Percentiles rank a stretch among this genome's conserved stretches.
phyloP scores from a whole-genome alignment of 35 echinoderm and acorn worm genomes.

The Ptychodera flava region DNA sequence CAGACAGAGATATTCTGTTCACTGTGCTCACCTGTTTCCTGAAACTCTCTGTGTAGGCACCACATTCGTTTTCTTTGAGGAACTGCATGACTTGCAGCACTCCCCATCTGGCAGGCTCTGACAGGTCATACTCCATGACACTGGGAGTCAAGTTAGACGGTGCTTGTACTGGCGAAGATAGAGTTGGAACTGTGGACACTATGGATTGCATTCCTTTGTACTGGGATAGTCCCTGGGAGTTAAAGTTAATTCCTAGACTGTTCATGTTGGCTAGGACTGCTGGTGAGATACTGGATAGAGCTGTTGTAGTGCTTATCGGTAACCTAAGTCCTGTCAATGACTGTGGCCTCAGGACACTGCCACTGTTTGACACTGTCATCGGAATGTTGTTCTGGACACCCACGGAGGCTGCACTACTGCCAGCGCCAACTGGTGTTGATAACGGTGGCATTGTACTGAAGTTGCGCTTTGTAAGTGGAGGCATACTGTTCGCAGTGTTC shows the following conservation, averaged over 20 bases:
- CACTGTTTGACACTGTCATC: background rate
- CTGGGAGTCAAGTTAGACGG: background rate
- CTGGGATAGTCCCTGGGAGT: background rate
- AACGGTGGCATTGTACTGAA: background rate
- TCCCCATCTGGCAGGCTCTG: conserved; percentile 66
- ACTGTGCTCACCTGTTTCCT: conserved; percentile 83
- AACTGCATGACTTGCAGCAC: conserved; percentile 87
- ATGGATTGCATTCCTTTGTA: background rate
- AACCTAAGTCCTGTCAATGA: background rate
- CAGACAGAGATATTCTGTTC: no score
- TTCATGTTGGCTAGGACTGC: background rate
- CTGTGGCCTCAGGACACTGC: background rate
- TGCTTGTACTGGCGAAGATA: no score
- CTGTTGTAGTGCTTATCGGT: background rate
- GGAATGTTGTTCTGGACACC: background rate
- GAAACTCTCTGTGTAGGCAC: conserved; percentile 79
- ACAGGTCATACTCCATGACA: background rate
- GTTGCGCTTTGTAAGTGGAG: background rate
- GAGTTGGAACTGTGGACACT: background rate
- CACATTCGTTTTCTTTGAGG: conserved; percentile 78
- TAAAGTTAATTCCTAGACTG: background rate
- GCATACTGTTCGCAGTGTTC: background rate
- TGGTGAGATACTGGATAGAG: background rate
- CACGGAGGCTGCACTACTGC: background rate
- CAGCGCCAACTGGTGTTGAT: background rate